Conservation (phyloP, 2,113 vertebrate genomes). For the Paratilapia polleni region DNA sequence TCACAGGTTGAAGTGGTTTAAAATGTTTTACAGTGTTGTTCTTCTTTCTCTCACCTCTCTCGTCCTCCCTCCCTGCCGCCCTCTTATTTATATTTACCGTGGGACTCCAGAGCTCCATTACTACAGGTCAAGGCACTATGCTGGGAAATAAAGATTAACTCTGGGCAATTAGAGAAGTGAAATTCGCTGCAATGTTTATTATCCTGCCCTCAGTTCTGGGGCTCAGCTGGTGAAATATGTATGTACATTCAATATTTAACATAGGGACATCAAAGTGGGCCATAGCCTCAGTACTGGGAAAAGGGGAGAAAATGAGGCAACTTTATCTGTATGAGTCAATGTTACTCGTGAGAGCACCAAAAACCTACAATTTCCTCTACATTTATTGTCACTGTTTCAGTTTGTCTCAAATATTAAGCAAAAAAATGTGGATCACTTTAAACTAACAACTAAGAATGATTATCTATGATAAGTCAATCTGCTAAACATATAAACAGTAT, state of each 20-base stretch:
- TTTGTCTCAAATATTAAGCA: background rate
- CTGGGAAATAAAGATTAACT: conserved; percentile 68
- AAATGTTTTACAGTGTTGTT: conserved; percentile 23
- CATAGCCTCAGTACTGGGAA: conserved; percentile 5
- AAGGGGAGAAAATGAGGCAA: conserved; percentile 41
- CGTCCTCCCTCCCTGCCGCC: background rate
- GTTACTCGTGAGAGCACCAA: conserved; percentile 24
- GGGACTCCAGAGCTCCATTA: conserved; percentile 48
- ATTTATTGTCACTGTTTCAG: background rate
- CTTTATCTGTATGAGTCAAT: conserved; percentile 30
- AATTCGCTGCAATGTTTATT: conserved; percentile 65
- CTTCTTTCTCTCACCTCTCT: background rate
- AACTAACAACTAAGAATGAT: background rate
- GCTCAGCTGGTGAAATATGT: conserved; percentile 69
- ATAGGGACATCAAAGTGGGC: conserved; percentile 63
- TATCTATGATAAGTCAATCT: background rate
- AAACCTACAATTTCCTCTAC: conserved; percentile 29
- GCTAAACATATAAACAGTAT: background rate
- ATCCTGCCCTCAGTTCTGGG: conserved; percentile 48
- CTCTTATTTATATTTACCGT: conserved; percentile 56
- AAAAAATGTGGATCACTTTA: background rate
- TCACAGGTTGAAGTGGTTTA: background rate
- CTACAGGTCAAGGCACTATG: conserved; percentile 46
- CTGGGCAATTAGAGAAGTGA: conserved; percentile 64
- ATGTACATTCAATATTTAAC: conserved; percentile 78